Conservation (phyloP, 2,888 invertebrate genomes). For the Melinaea menophilus region DNA sequence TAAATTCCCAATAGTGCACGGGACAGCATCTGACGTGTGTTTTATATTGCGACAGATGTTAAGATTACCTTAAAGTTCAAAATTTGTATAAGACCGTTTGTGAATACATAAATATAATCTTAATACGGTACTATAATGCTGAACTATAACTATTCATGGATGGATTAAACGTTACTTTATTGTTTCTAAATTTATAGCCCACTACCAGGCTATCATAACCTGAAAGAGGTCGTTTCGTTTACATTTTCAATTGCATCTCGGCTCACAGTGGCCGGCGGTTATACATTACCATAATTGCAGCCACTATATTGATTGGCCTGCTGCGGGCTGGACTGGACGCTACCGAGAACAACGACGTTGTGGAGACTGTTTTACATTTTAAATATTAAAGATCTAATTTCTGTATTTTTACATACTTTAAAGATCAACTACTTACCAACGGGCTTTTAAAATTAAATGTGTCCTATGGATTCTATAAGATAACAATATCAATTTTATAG, state of each 20-base stretch:
- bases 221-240: conserved; percentile 56
- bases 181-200: conserved; percentile 15
- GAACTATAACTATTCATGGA: background rate
- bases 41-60: conserved; percentile 1
- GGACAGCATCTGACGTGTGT: conserved; percentile 11
- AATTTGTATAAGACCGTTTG: too few species aligned
- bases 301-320: conserved; percentile 69
- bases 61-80: too few species aligned
- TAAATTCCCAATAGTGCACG: conserved; percentile 28
- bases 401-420: background rate
- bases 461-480: too few species aligned
- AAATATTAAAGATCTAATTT: conserved; percentile 23
- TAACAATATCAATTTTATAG: too few species aligned
- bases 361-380: conserved; percentile 35
- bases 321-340: conserved; percentile 47
- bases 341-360: conserved; percentile 37
- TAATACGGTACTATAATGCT: background rate
- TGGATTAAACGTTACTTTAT: conserved; percentile 8
- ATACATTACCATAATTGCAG: conserved; percentile 75
- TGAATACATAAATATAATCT: background rate
- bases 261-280: conserved; percentile 54
- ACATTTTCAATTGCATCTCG: conserved; percentile 65
- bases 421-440: background rate
- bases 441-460: background rate
- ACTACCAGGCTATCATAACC: conserved; percentile 49